Base-by-base conservation (phyloP, 1,140 invertebrate species). In the Drosophila yakuba region DNA sequence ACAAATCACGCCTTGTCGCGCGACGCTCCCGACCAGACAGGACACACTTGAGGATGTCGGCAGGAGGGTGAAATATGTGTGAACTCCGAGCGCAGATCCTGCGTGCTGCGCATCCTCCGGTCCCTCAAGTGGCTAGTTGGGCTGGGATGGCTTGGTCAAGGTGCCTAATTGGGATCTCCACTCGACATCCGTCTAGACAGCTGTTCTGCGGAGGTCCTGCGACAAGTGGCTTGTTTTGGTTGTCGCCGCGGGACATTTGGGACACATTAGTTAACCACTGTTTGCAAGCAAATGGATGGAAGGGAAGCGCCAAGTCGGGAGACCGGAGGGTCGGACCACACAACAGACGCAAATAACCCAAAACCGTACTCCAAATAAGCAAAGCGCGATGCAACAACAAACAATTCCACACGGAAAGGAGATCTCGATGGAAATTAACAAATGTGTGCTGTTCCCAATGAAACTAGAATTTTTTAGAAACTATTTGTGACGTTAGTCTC, bases 321-420 rank as follows among this genome's bases (percentile, higher is more conserved):
- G 51, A 57, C 6, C 25, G 8, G 41, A 25, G 25, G 25, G 15
- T 47, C 36, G 56, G 47, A 88, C 83, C 83, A 86, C 83, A 86
- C 83, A 83, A 15, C 45, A 47, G 63, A 68, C 43, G 56, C 47
- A 66, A 67, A 63, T 67, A 72, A 56, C 28, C 50, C 54, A 74
- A 54, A 81, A 81, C 73, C 78, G 54, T 80, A 81, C 78, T 81
- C 80, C 74, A 82, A 82, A 83, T 83, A 83, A 77, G 79, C 79
- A 78, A 82, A 50, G 39, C 50, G 51, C 56, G 8, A 10, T 52
- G 45, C 44, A 78, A 69, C 67, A 84, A 84, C 80, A 84, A 76
- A 68, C 74, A 78, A 14, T 38, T 36, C 1, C 35, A 35, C 63
- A 67, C 60, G n/a, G 17, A 17, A 15, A 10, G 14, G 2, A 51